Base-by-base conservation (phyloP, 2,888 invertebrate genomes). In the Lingula anatina region DNA sequence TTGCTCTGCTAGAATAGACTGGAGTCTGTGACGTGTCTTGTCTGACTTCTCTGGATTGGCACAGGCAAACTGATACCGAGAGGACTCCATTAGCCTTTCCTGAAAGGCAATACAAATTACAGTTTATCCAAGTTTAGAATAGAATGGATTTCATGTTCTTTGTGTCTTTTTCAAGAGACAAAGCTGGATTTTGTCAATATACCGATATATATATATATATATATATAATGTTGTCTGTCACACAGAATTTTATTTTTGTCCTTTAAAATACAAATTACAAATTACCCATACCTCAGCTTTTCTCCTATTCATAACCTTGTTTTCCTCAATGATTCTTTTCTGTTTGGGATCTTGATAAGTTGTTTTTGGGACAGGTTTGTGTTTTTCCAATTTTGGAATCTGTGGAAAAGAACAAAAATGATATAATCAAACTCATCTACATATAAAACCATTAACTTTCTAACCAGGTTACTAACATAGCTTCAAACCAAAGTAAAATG, bases 31-130 rank as follows among this genome's bases (percentile, higher is more conserved):
- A 40, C 62, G 64, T 2, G 71, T 68, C 56, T 73, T 75, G 39
- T 65, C 55, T 4, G 75, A 72, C 50, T 70, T 73, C 47, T 69
- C 72, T 21, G 71, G 63, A 50, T 73, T 73, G 35, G 73, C 74
- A 60, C 74, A 75, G 4, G 70, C 59, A 56, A 70, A 72, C 62
- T 71, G 71, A 28, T 54, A 49, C 39, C 64, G 61, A 4, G 70
- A 68, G 2, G 74, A 68, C 37, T 72, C 70, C 68, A 73, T 71
- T 20, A 74, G 55, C 35, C 64, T 51, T 41, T 73, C 71, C 71
- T 73, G 51, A 23, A 46, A 38, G 35, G 12, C 47, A 51, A 46
- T 47, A 36, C 20, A 36, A 46, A 44, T 45, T 5, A 18, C 7
- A 9, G n/a, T n/a, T n/a, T n/a, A n/a, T n/a, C n/a, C n/a, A n/a